Conservation (phyloP, 2,888 invertebrate species). For the Pachycephus smyrnensis region DNA sequence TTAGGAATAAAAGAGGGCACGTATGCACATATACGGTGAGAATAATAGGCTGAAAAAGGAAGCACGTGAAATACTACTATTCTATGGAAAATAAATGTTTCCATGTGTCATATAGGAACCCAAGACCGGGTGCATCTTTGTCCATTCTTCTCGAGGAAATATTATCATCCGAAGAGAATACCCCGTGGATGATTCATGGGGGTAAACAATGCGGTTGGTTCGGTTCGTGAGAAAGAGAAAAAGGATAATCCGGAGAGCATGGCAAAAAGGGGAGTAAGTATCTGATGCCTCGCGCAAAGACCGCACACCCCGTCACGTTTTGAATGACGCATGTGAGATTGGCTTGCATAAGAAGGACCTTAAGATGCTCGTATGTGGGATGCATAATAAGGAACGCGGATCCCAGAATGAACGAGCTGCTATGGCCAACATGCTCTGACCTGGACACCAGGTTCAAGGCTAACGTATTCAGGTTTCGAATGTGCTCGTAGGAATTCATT, state of each 20-base stretch:
- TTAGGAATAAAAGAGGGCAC: background rate
- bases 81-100: background rate
- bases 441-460: slow-evolving; percentile 4
- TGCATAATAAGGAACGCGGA: slow-evolving; percentile 5
- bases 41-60: background rate
- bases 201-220: slow-evolving; percentile 6
- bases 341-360: slow-evolving; percentile 28
- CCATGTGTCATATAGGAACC: background rate
- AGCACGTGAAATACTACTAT: background rate
- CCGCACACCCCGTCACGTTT: slow-evolving; percentile 10
- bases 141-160: background rate
- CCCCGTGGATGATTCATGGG: slow-evolving; percentile 2
- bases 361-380: slow-evolving; percentile 11
- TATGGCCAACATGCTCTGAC: slow-evolving; percentile 2
- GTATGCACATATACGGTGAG: background rate
- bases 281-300: slow-evolving; percentile 2
- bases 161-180: slow-evolving; percentile 9
- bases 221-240: slow-evolving; percentile 1
- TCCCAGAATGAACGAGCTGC: background rate
- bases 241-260: background rate
- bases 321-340: slow-evolving; percentile 26
- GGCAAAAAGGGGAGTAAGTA: background rate
- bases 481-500: background rate
- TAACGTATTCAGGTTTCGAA: background rate
- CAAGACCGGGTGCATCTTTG: slow-evolving; percentile 3